phyloP scores from a whole-genome alignment of 1,140 invertebrate species.

The silkworm (Bombyx mori) region DNA sequence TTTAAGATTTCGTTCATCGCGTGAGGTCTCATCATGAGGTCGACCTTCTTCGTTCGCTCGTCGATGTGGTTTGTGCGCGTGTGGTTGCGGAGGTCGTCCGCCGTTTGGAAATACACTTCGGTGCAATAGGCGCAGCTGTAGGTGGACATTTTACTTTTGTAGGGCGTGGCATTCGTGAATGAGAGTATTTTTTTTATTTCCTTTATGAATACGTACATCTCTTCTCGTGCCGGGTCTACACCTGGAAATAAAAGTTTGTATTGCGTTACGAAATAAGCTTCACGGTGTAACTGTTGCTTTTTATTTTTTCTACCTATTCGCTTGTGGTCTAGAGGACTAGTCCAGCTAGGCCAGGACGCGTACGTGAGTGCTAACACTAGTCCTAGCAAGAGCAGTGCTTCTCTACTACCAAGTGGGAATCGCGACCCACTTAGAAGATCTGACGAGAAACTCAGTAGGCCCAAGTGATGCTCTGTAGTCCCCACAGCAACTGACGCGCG shows the following conservation, averaged over 20 bases:
- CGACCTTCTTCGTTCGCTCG: constrained; percentile 24
- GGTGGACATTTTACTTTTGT: constrained; percentile 32
- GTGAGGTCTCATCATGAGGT: constrained; percentile 32
- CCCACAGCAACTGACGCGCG: no score
- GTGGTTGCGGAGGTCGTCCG: constrained; percentile 31
- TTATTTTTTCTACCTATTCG: no score
- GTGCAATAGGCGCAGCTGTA: constrained; percentile 50
- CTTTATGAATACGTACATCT: constrained; percentile 28
- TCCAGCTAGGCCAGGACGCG: no score
- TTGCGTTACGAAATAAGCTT: no score
- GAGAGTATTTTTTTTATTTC: constrained; percentile 40
- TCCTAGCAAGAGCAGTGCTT: no score
- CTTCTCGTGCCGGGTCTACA: constrained; percentile 10
- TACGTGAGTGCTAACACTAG: no score
- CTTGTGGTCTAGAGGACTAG: no score
- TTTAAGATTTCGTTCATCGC: constrained; percentile 42
- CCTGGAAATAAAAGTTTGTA: background rate
- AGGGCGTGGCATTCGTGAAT: constrained; percentile 45
- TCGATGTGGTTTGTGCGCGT: constrained; percentile 24
- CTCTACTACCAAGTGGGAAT: no score
- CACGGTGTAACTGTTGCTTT: no score
- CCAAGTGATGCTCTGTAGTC: no score
- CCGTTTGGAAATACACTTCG: constrained; percentile 30
- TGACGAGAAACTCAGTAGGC: no score
- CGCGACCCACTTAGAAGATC: no score